Evolutionary conservation across 30 jellyfish, hydroid and myxozoan genomes (phyloP).

Genomic region (Catostylus mosaicus): DNA sequence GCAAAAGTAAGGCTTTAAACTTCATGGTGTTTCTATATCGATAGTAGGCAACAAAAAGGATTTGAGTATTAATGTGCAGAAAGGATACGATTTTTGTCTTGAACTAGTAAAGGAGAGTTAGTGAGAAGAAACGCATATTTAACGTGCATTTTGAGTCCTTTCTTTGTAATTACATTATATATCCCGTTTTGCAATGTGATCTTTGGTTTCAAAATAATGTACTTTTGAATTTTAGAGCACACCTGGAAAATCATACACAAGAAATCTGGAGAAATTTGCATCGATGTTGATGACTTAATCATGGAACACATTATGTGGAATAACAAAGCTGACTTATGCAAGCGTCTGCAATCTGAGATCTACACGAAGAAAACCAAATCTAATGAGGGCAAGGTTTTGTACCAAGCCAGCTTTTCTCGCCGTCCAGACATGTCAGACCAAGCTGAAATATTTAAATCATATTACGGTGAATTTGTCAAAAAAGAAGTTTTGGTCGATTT

Average conservation of each 20-base stretch:
- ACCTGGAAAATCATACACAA: conserved; percentile 29
- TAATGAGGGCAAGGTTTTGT: neutral
- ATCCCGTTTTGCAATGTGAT: too few species aligned
- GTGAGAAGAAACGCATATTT: too few species aligned
- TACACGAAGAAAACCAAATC: conserved; percentile 7
- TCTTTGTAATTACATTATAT: too few species aligned
- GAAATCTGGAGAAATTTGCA: conserved; percentile 13
- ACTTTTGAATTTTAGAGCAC: conserved; percentile 25
- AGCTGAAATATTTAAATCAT: neutral
- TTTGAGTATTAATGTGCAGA: too few species aligned
- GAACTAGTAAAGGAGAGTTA: too few species aligned
- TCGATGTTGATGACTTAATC: conserved; percentile 15
- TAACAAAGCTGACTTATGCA: neutral
- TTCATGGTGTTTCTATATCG: too few species aligned
- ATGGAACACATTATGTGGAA: conserved; percentile 1
- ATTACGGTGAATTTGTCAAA: neutral
- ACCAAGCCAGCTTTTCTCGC: conserved; percentile 35
- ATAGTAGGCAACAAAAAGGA: too few species aligned
- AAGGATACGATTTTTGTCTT: too few species aligned
- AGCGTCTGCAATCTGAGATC: conserved; percentile 13
- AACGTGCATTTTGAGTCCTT: too few species aligned
- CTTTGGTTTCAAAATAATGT: too few species aligned
- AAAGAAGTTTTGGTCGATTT: neutral
- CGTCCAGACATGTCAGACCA: neutral
- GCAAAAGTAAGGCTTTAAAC: too few species aligned